Base-by-base conservation (phyloP, 2,888 invertebrate genomes). In the Sylvicola fuscatus region DNA sequence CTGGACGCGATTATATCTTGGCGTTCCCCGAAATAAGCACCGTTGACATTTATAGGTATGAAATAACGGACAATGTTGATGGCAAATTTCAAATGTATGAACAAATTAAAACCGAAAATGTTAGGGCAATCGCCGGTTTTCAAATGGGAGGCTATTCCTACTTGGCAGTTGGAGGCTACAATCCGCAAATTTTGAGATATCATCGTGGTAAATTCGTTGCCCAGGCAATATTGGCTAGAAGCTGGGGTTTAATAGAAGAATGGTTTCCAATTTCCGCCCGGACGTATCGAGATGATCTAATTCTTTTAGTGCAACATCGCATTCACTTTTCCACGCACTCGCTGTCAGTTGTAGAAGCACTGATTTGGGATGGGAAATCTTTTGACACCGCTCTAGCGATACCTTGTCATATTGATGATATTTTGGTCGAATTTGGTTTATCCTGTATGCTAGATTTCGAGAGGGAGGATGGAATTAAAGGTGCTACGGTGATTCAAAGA, bases 291-390 rank as follows among this genome's bases (percentile, higher is more conserved):
- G 58, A 61, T 42, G 60, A 60, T 43, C 41, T 60, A 11, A 42
- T 61, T 33, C 40, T 61, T 10, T 43, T 61, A 1, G 51, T 60
- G n/a, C 60, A 61, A 40, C 58, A 60, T 44, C 49, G 49, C 3
- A 52, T 61, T 0, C 42, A 45, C 32, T 58, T 56, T 32, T 44
- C 49, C 15, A 51, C 54, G 0, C 60, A 61, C 39, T 43, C 43
- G 0, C 14, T 58, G 5, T 41, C 47, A 0, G 52, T 52, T 3
- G 37, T 61, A 15, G 58, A 60, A 37, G 49, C 55, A 21, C 47
- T 61, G 0, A 49, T 58, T 7, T 60, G 60, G 61, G 49, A 58
- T 41, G 60, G 60, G 1, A 49, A 55, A 12, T 46, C 49, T 1
- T 61, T 61, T 36, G 50, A 54, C 40, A 46, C 49, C 2, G 50